These are phyloP conservation scores for Drosophila niveifrons DNA, from an alignment of 2,888 invertebrate species.

Conservation along the genomic window DNA sequence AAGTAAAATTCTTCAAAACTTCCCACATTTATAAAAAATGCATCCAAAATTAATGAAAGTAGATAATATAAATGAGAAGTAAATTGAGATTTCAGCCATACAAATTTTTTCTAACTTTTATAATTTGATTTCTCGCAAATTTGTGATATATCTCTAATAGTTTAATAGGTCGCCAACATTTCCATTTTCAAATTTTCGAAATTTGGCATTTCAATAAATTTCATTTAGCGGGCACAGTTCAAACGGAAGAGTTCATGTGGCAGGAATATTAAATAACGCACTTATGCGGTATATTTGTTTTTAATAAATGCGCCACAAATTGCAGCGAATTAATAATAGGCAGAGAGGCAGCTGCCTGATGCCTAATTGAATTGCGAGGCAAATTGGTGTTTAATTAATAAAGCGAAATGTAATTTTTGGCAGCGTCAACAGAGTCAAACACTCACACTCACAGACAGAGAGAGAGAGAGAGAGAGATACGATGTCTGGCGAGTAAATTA, in stretches of 20 bases:
- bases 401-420: constrained; percentile 77
- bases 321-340: constrained; percentile 29
- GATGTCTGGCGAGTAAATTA: constrained; percentile 70
- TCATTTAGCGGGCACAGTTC: background rate
- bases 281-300: constrained; percentile 25
- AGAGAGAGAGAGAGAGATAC: constrained; percentile 24
- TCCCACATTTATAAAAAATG: too few species aligned
- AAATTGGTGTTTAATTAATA: constrained; percentile 80
- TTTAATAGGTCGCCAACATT: background rate
- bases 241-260: constrained; percentile 2
- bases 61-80: too few species aligned
- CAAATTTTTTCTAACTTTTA: background rate
- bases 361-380: constrained; percentile 71
- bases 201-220: constrained; percentile 17
- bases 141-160: background rate
- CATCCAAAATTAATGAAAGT: too few species aligned
- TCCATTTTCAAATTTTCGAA: constrained; percentile 13
- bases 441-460: constrained; percentile 18
- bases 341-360: constrained; percentile 1
- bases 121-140: background rate
- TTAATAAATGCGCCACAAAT: constrained; percentile 30
- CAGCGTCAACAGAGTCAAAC: constrained; percentile 25
- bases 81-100: background rate
- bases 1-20: too few species aligned
- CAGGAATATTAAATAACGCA: constrained; percentile 39